Evolutionary conservation across 2,113 vertebrate species (phyloP).

Genomic region (Epinephelus moara): DNA sequence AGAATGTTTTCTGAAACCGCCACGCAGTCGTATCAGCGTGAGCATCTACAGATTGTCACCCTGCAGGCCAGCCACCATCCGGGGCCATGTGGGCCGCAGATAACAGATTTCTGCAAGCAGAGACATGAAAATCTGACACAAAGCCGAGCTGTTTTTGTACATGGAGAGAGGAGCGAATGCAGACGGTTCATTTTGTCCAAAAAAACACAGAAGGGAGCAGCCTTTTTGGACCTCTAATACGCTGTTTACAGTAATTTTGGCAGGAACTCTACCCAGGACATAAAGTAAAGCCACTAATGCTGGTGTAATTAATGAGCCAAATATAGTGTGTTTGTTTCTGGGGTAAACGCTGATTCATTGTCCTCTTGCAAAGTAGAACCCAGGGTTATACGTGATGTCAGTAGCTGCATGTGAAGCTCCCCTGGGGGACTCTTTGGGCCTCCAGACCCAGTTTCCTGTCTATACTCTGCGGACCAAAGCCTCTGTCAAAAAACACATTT

Average conservation of each 20-base stretch:
- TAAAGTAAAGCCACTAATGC: background rate
- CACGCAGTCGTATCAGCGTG: slow-evolving; percentile 10
- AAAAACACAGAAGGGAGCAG: background rate
- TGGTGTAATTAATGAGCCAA: background rate
- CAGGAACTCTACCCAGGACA: background rate
- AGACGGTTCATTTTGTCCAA: background rate
- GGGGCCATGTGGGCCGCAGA: slow-evolving; percentile 30
- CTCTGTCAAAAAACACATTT: slow-evolving; percentile 67
- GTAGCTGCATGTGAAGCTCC: slow-evolving; percentile 45
- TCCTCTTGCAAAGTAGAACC: background rate
- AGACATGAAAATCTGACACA: background rate
- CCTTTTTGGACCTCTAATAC: background rate
- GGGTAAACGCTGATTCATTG: background rate
- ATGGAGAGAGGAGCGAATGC: background rate
- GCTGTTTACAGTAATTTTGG: too few relatives aligned
- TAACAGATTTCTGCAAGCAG: slow-evolving; percentile 27
- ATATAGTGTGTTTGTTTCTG: background rate
- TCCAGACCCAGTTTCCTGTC: slow-evolving; percentile 68
- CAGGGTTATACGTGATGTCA: slow-evolving; percentile 24
- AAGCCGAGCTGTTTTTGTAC: background rate
- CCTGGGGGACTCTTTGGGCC: slow-evolving; percentile 37
- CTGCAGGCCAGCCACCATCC: slow-evolving; percentile 5
- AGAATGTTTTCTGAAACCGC: background rate
- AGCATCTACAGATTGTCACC: slow-evolving; percentile 46
- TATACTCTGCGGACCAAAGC: slow-evolving; percentile 57